Base-by-base conservation (phyloP, 1,140 invertebrate genomes). In the Pantala flavescens region DNA sequence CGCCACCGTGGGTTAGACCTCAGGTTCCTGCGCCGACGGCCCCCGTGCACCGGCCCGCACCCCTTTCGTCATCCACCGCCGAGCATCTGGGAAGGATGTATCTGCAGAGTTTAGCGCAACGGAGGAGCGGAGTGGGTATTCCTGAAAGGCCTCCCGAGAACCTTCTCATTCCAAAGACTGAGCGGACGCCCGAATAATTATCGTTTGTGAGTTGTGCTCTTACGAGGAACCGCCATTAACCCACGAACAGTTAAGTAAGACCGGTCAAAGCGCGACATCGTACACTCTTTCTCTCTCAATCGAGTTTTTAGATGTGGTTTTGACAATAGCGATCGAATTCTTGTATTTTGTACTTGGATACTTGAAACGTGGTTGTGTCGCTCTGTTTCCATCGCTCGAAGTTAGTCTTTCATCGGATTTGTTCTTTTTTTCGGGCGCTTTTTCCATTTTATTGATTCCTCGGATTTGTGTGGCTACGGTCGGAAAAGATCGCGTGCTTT, bases 311-410 rank as follows among this genome's bases (percentile, higher is more conserved):
- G 49, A 21, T 63, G 49, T 63, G 49, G 12, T 63, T 63, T 63
- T 63, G 49, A 63, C 49, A 19, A 63, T 63, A 63, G 14, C n/a
- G 49, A 63, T 63, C n/a, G 49, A 63, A 63, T 63, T 63, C 49
- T 63, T 12, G n/a, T 63, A 63, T 21, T 21, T 36, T 36, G 28
- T 36, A 36, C 28, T 36, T 36, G 3, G 28, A 36, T 36, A 36
- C 28, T 36, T 36, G 9, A n/a, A n/a, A n/a, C n/a, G n/a, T 9
- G 28, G 28, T 36, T 2, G 28, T 36, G 28, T 36, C 28, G 28
- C 28, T 36, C 3, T 5, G 9, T 36, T 36, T 36, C 28, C 28
- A 36, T 36, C 9, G 28, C 28, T 9, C 9, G 28, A 36, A 36
- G 3, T 36, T 9, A 36, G 28, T 36, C 28, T 36, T 36, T 36